These are phyloP conservation scores for Lottia gigantea DNA, from an alignment of 2,888 invertebrate genomes.

Conservation along the genomic window DNA sequence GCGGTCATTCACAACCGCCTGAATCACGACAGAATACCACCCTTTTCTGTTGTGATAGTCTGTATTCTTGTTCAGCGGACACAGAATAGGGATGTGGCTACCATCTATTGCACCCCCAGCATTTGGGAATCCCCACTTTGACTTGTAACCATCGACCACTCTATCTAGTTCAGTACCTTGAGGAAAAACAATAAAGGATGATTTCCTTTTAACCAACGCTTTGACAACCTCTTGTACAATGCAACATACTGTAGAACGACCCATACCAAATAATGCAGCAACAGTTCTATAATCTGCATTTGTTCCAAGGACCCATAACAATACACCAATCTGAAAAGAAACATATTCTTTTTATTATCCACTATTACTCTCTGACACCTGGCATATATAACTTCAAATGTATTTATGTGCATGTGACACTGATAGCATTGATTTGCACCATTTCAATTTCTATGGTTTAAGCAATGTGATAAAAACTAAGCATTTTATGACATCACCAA, in stretches of 20 bases:
- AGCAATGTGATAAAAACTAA: too few relatives aligned
- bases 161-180: slow-evolving; percentile 12
- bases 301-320: slow-evolving; percentile 15
- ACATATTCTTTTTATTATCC: too few relatives aligned
- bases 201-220: slow-evolving; percentile 13
- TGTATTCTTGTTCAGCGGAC: slow-evolving; percentile 13
- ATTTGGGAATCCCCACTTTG: slow-evolving; percentile 24
- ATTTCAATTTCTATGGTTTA: too few relatives aligned
- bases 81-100: slow-evolving; percentile 24
- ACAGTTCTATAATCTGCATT: slow-evolving; percentile 19
- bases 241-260: slow-evolving; percentile 17
- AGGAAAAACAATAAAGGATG: slow-evolving; percentile 16
- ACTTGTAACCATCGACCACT: slow-evolving; percentile 19
- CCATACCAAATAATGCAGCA: slow-evolving; percentile 27
- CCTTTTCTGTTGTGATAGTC: slow-evolving; percentile 28
- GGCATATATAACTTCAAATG: too few relatives aligned
- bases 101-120: slow-evolving; percentile 29
- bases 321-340: background rate
- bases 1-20: slow-evolving; percentile 20
- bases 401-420: too few relatives aligned
- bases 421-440: too few relatives aligned
- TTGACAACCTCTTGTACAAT: slow-evolving; percentile 16
- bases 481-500: too few relatives aligned
- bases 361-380: too few relatives aligned
- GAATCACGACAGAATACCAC: slow-evolving; percentile 23